These are phyloP conservation scores for Poeciliopsis infans DNA, from an alignment of 2,797 vertebrate species.

Conservation along the genomic window DNA sequence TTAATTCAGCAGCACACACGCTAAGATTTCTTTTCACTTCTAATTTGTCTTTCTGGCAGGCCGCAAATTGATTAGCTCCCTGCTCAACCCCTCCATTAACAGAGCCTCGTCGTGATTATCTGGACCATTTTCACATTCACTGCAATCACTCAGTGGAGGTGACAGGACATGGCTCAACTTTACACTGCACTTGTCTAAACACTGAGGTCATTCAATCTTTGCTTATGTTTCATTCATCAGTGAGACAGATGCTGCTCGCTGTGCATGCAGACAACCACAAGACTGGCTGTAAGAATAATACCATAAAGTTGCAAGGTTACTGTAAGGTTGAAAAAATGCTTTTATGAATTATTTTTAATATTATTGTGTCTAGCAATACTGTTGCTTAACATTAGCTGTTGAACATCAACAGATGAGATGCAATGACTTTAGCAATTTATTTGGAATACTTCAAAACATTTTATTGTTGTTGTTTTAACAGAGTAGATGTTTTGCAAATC, in stretches of 20 bases:
- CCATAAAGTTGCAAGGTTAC: slow-evolving; percentile 13
- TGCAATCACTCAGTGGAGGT: slow-evolving; percentile 51
- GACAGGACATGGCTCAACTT: slow-evolving; percentile 41
- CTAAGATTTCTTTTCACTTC: slow-evolving; percentile 19
- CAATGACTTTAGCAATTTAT: not conserved
- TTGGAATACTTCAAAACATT: not conserved
- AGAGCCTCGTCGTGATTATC: slow-evolving; percentile 28
- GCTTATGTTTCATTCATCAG: slow-evolving; percentile 63
- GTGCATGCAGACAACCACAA: slow-evolving; percentile 25
- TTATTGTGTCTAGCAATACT: not conserved
- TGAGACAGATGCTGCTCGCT: slow-evolving; percentile 58
- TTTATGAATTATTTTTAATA: not conserved
- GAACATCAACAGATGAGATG: not conserved
- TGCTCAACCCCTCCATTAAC: slow-evolving; percentile 12
- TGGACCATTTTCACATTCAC: slow-evolving; percentile 33
- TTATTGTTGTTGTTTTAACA: not conserved
- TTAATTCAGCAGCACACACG: slow-evolving; percentile 7
- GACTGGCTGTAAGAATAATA: slow-evolving; percentile 12
- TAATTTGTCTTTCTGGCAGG: slow-evolving; percentile 13
- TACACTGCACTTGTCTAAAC: slow-evolving; percentile 51
- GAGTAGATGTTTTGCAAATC: not conserved
- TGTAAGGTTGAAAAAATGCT: slow-evolving; percentile 8
- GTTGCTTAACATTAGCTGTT: not conserved
- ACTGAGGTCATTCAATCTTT: slow-evolving; percentile 53
- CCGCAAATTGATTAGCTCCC: slow-evolving; percentile 40